These are phyloP conservation scores for Leuciscus idus DNA, from an alignment of 2,113 vertebrate species.

Conservation along the genomic window DNA sequence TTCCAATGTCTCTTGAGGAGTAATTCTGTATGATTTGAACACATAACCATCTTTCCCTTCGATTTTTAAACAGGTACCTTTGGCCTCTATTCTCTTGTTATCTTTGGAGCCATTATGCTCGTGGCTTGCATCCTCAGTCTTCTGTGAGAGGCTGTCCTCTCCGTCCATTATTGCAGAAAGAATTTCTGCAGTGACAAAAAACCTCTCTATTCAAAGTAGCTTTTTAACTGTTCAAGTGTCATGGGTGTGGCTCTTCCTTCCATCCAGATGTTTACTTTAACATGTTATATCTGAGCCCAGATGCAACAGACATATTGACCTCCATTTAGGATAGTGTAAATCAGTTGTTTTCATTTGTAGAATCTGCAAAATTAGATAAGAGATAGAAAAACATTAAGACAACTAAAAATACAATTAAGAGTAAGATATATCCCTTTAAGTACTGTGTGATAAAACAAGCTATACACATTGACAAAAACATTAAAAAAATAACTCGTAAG, in stretches of 20 bases:
- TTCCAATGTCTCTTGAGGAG: constrained; percentile 62
- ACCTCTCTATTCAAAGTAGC: constrained; percentile 64
- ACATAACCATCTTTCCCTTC: constrained; percentile 81
- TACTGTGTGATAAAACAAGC: neutral
- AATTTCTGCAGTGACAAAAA: constrained; percentile 64
- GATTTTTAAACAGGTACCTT: constrained; percentile 76
- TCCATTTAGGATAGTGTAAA: constrained; percentile 67
- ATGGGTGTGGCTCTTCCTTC: constrained; percentile 66
- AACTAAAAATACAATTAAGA: neutral
- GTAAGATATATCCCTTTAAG: too few relatives aligned
- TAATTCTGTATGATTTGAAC: constrained; percentile 78
- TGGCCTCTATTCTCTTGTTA: constrained; percentile 73
- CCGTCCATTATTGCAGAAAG: constrained; percentile 75
- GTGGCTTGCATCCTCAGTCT: constrained; percentile 63
- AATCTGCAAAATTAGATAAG: constrained; percentile 55
- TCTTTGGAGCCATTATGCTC: constrained; percentile 66
- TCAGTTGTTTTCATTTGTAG: constrained; percentile 55
- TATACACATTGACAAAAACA: neutral
- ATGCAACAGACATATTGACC: constrained; percentile 58
- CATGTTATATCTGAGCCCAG: constrained; percentile 58
- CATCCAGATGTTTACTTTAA: constrained; percentile 60
- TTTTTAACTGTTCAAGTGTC: constrained; percentile 65
- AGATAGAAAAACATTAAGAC: neutral
- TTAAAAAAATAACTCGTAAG: neutral
- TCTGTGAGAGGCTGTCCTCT: constrained; percentile 71